phyloP scores from a whole-genome alignment of 2,888 invertebrate species.

The Drosophila greeni region DNA sequence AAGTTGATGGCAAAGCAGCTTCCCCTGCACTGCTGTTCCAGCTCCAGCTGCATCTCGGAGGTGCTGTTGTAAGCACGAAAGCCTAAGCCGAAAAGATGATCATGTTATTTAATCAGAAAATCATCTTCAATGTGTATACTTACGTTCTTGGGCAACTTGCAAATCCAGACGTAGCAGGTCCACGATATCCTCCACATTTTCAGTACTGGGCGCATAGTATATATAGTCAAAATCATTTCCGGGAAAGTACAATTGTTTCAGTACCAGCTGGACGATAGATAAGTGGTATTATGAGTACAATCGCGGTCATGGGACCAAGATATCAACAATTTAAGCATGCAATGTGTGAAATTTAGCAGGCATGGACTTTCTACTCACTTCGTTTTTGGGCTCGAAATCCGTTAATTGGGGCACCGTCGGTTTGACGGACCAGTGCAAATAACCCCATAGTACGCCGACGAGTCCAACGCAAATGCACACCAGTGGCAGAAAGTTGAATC shows the following conservation, averaged over 20 bases:
- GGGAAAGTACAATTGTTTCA: constrained; percentile 62
- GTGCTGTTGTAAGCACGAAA: constrained; percentile 52
- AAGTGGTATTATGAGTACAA: neutral
- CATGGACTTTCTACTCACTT: constrained; percentile 43
- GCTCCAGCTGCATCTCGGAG: constrained; percentile 58
- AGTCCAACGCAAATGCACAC: constrained; percentile 46
- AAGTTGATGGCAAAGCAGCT: constrained; percentile 73
- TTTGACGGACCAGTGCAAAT: constrained; percentile 56
- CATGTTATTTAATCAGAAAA: neutral
- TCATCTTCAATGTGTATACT: constrained; percentile 10
- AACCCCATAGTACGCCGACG: constrained; percentile 46
- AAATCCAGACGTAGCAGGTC: constrained; percentile 65
- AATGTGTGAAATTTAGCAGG: neutral
- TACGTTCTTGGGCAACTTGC: constrained; percentile 62
- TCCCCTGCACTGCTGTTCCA: constrained; percentile 66
- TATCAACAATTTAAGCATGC: neutral
- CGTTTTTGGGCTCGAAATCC: constrained; percentile 44
- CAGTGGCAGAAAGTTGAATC: constrained; percentile 56
- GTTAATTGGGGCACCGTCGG: constrained; percentile 4
- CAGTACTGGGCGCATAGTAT: constrained; percentile 65
- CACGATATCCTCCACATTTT: constrained; percentile 60
- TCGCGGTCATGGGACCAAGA: neutral
- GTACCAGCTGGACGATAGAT: constrained; percentile 46
- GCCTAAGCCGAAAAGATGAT: constrained; percentile 36
- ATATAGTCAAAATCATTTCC: constrained; percentile 66